Evolutionary conservation across 2,888 invertebrate species (phyloP).

Genomic region (Elmis aenea): DNA sequence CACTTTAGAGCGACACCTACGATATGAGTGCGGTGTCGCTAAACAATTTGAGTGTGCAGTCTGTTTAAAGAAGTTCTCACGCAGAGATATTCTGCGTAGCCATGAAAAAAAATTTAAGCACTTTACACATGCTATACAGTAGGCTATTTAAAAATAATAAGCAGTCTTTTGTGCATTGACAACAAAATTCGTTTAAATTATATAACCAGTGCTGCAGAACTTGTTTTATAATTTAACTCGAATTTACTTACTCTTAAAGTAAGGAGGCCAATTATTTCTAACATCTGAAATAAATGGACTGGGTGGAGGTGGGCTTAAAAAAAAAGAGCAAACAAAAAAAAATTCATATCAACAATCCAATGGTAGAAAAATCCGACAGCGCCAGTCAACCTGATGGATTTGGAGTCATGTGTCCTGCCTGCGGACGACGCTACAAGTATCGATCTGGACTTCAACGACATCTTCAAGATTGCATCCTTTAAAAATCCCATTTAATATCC

Average conservation of each 20-base stretch:
- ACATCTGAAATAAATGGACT: conserved; percentile 31
- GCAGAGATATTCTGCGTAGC: conserved; percentile 41
- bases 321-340: conserved; percentile 2
- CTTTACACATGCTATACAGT: conserved; percentile 11
- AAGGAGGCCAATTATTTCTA: conserved; percentile 35
- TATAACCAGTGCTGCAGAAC: no score
- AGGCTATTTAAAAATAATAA: conserved; percentile 17
- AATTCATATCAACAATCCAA: conserved; percentile 10
- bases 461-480: conserved; percentile 39
- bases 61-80: conserved; percentile 42
- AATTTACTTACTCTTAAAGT: no score
- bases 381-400: conserved; percentile 5
- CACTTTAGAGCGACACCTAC: conserved; percentile 54
- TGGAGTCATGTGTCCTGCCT: conserved; percentile 40
- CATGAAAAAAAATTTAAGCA: conserved; percentile 38
- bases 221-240: no score
- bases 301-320: conserved; percentile 38
- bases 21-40: conserved; percentile 56
- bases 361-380: no score
- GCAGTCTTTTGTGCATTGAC: conserved; percentile 3
- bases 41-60: conserved; percentile 45
- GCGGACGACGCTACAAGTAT: conserved; percentile 45
- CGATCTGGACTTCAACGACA: conserved; percentile 43
- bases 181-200: no score
- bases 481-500: conserved; percentile 7